A percentile compares a stretch with the other conserved stretches of the same genome.
Evolutionary conservation across 2,888 invertebrate species (phyloP).

Genomic region (Cataglyphis livida): DNA sequence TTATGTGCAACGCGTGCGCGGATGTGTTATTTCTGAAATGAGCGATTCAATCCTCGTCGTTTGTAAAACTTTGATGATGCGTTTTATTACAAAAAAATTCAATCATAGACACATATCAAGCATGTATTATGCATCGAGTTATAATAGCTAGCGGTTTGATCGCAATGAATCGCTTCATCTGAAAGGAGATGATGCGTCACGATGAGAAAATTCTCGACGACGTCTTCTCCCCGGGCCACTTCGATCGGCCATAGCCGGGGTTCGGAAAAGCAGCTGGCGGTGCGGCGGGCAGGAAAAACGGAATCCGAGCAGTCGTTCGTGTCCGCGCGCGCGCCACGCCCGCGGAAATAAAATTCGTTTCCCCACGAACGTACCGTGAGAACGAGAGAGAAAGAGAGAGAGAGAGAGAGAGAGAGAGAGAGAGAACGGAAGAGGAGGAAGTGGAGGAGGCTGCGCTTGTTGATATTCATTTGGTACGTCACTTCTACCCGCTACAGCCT

Average conservation of each 20-base stretch:
- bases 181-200: constrained; percentile 15
- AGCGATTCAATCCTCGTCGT: neutral
- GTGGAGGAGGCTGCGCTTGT: constrained; percentile 70
- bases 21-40: neutral
- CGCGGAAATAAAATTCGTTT: constrained; percentile 74
- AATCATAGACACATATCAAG: constrained; percentile 1
- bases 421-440: constrained; percentile 8
- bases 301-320: constrained; percentile 57
- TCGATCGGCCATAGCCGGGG: constrained; percentile 53
- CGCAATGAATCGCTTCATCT: neutral
- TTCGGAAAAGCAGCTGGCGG: constrained; percentile 54
- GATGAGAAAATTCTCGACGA: constrained; percentile 47
- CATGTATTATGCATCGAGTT: neutral
- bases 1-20: too few relatives aligned
- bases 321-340: constrained; percentile 74
- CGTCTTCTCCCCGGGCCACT: constrained; percentile 55
- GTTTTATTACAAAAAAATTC: constrained; percentile 15
- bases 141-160: neutral
- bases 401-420: neutral
- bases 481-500: constrained; percentile 65
- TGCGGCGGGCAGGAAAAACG: constrained; percentile 53
- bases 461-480: constrained; percentile 77
- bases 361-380: constrained; percentile 11
- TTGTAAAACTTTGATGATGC: neutral
- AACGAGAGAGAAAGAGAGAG: neutral